Percentiles rank a stretch among this genome's conserved stretches.
phyloP scores from a whole-genome alignment of 30 jellyfish, hydroid and myxozoan species.

The Turritopsis dohrnii region DNA sequence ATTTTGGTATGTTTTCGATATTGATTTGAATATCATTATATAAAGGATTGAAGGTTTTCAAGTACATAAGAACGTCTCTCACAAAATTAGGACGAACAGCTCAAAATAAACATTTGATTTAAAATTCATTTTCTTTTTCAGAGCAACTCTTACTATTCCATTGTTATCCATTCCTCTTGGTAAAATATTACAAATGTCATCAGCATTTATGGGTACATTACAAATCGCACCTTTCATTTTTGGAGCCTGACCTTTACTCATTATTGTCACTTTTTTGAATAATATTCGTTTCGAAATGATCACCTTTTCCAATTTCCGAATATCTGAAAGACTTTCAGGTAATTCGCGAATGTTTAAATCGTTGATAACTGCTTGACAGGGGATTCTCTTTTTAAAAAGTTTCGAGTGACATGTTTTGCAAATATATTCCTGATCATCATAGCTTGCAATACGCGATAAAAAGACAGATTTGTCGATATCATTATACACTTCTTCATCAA shows the following conservation, averaged over 20 bases:
- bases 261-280: too few relatives aligned
- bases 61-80: background rate
- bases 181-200: conserved; percentile 7
- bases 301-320: too few relatives aligned
- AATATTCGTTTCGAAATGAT: too few relatives aligned
- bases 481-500: too few relatives aligned
- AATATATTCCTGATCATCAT: too few relatives aligned
- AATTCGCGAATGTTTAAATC: too few relatives aligned
- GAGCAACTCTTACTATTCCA: conserved; percentile 23
- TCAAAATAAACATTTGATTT: conserved; percentile 28
- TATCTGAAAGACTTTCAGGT: too few relatives aligned
- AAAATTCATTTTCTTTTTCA: conserved; percentile 22
- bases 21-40: conserved; percentile 4
- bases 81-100: conserved; percentile 19
- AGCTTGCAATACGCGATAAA: too few relatives aligned
- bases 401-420: too few relatives aligned
- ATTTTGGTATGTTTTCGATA: background rate
- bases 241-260: conserved; percentile 28
- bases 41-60: background rate
- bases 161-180: conserved; percentile 38
- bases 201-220: conserved; percentile 29
- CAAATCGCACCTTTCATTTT: conserved; percentile 29
- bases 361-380: too few relatives aligned
- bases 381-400: too few relatives aligned
- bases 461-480: too few relatives aligned